Base-by-base conservation (phyloP, 2,113 vertebrate genomes). In the Periophthalmus modestus region DNA sequence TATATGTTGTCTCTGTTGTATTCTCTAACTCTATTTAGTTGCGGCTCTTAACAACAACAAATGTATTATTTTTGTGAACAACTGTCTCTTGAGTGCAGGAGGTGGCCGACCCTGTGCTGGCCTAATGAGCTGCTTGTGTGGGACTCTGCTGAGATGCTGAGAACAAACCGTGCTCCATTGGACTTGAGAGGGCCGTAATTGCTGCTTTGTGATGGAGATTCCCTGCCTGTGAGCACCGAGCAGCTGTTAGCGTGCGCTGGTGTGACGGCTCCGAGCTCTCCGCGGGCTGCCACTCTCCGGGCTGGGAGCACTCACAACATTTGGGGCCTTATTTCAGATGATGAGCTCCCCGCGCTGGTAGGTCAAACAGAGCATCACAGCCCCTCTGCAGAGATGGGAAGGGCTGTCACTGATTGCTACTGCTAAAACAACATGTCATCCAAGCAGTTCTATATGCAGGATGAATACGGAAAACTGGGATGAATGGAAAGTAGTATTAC, bases 91-190 rank as follows among this genome's bases (percentile, higher is more conserved):
- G 39, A 43, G 39, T 43, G 39, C 16, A 52, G 48, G 18, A 52
- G 48, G 48, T 52, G 39, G 73, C 85, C 85, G 83, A 88, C 88
- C 88, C 90, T 88, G 87, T 81, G 81, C 80, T 78, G 88, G 85
- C 78, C 88, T 93, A 92, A 93, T 93, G 89, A 93, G 88, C 87
- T 89, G 88, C 89, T 91, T 91, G 86, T 92, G 91, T 90, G 89
- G 90, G 91, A 89, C 91, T 89, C 89, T 87, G 84, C 87, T 84
- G 85, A 82, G 85, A 88, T 71, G 79, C 85, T 85, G 87, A 90
- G 87, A 88, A 85, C 89, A 88, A 82, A 87, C 84, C 80, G 82
- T 78, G 87, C 86, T 82, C 73, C 77, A 82, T 83, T 87, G 87
- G 86, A 85, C 91, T 90, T 87, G 79, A 86, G 83, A 84, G 72